A percentile compares a stretch with the other conserved stretches of the same genome.
Evolutionary conservation across 2,797 vertebrate genomes (phyloP).

Genomic region (Mormyrus hasselquistii): DNA sequence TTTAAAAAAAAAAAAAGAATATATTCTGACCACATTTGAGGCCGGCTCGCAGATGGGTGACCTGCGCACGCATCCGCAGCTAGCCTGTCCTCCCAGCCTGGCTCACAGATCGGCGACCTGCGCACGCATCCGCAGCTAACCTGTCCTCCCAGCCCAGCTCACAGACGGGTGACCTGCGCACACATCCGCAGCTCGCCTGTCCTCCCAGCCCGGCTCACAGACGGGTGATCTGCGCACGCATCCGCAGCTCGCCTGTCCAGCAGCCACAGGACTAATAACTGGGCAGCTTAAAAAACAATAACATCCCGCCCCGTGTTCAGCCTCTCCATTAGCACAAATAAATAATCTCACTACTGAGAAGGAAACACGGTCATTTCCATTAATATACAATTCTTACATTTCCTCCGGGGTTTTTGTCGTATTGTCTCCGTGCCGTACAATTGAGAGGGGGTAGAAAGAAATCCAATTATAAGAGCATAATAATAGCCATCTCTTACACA

Average conservation of each 20-base stretch:
- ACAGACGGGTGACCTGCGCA: too few relatives aligned
- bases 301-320: constrained; percentile 28
- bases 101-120: not conserved
- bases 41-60: not conserved
- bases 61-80: not conserved
- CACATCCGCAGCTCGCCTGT: too few relatives aligned
- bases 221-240: not conserved
- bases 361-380: constrained; percentile 42
- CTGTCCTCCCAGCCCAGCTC: too few relatives aligned
- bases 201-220: not conserved
- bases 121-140: not conserved
- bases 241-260: constrained; percentile 4
- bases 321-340: constrained; percentile 43
- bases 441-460: constrained; percentile 34
- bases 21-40: too few relatives aligned
- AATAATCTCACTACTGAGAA: constrained; percentile 50
- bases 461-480: constrained; percentile 62
- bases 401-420: constrained; percentile 43
- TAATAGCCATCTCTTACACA: constrained; percentile 50
- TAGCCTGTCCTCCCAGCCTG: not conserved
- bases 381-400: constrained; percentile 50
- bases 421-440: constrained; percentile 49
- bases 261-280: constrained; percentile 55
- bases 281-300: constrained; percentile 48
- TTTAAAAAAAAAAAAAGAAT: too few relatives aligned